Base-by-base conservation (phyloP, 2,888 invertebrate genomes). In the Charanyca ferruginea region DNA sequence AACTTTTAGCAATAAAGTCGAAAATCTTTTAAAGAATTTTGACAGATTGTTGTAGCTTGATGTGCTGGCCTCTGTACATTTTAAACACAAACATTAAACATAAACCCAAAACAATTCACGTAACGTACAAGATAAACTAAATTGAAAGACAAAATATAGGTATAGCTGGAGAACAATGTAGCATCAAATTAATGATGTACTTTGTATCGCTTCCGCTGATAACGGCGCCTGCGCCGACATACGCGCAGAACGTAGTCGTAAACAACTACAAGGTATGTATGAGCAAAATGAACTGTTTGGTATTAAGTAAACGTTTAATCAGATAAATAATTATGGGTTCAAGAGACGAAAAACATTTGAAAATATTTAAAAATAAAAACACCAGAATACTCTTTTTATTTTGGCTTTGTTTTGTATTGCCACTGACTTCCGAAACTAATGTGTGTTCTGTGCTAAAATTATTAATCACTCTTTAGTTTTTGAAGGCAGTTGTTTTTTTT, bases 131-230 rank as follows among this genome's bases (percentile, higher is more conserved):
- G 16, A 72, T 42, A 51, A 25, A 47, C 28, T 0, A 57, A 55
- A 70, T 47, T 67, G 4, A 42, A 62, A 54, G n/a, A 47, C 58
- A 52, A 77, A 60, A 54, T 35, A 51, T 23, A 25, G n/a, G n/a
- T n/a, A 51, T 44, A 28, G 13, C 54, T 42, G 55, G 42, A 66
- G 42, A 77, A 77, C 72, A 74, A 75, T 75, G 44, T 28, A 38
- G n/a, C 54, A 59, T 66, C 41, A 66, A 62, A 73, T 78, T 55
- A 66, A 66, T 38, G 54, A 38, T 62, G n/a, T 53, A 48, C 53
- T 65, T 74, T 62, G 48, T 35, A 66, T 73, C n/a, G 59, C 67
- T 73, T 78, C 74, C 73, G 59, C 78, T 55, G 73, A 78, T 62
- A 62, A 48, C 54, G 44, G 73, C 51, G 61, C 73, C 38, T 57